Evolutionary conservation across 2,888 invertebrate species (phyloP).

Genomic region (Antheraea assamensis): DNA sequence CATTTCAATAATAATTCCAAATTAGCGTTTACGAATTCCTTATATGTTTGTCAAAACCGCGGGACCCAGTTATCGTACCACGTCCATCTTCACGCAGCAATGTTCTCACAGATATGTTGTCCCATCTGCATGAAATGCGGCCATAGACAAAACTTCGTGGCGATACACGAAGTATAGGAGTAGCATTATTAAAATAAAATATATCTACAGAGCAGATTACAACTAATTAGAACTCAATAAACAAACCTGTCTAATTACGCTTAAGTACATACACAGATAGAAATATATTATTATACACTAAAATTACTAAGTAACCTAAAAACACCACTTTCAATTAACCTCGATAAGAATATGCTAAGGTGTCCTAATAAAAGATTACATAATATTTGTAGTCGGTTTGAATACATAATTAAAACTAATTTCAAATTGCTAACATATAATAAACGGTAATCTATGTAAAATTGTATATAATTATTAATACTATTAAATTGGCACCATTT

Average conservation of each 20-base stretch:
- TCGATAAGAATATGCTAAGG: conserved; percentile 12
- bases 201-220: background rate
- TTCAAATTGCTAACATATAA: conserved; percentile 20
- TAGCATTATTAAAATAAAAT: background rate
- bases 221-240: background rate
- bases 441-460: conserved; percentile 17
- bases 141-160: no score
- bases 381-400: background rate
- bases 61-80: no score
- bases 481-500: conserved; percentile 21
- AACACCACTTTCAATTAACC: conserved; percentile 8
- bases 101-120: no score
- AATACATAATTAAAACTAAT: conserved; percentile 16
- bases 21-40: no score
- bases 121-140: no score
- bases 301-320: background rate
- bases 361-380: conserved; percentile 12
- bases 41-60: no score
- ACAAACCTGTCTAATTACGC: background rate
- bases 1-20: no score
- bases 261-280: conserved; percentile 36
- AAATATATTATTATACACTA: background rate
- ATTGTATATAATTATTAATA: conserved; percentile 6
- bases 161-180: no score
- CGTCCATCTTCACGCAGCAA: no score